Percentiles rank a stretch among this genome's conserved stretches.
These are phyloP conservation scores for Clostera curtula DNA, from an alignment of 2,888 invertebrate genomes.

Conservation along the genomic window DNA sequence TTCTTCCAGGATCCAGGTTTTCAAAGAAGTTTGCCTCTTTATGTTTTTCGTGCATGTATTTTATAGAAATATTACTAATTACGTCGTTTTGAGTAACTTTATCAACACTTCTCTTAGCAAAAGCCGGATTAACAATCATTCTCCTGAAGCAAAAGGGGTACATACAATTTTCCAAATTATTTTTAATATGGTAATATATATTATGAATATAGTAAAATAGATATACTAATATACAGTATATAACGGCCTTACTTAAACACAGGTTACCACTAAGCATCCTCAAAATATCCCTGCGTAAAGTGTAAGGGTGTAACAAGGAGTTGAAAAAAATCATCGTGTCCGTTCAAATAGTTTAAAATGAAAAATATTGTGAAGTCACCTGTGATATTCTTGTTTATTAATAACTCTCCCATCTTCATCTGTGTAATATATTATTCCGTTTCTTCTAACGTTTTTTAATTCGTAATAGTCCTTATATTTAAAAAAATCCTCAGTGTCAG, in stretches of 20 bases:
- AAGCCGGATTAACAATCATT: conserved; percentile 59
- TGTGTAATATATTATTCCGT: conserved; percentile 45
- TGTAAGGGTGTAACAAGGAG: no score
- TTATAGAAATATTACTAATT: conserved; percentile 23
- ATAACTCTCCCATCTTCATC: conserved; percentile 52
- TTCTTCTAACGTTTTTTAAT: conserved; percentile 29
- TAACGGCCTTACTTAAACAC: no score
- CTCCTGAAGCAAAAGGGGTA: no score
- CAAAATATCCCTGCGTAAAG: no score
- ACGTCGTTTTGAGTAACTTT: conserved; percentile 10
- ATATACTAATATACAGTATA: no score
- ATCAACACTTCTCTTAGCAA: conserved; percentile 60
- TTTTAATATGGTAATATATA: no score
- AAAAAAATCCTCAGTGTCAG: conserved; percentile 58
- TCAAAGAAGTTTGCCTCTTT: conserved; percentile 33
- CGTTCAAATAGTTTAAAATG: conserved; percentile 4
- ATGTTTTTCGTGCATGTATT: conserved; percentile 48
- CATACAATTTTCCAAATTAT: no score
- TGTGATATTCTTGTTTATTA: conserved; percentile 44
- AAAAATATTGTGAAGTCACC: conserved; percentile 26
- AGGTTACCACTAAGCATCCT: no score
- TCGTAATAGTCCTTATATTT: conserved; percentile 37
- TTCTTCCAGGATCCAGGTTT: conserved; percentile 36
- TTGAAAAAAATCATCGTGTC: no score
- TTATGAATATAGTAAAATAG: no score